Base-by-base conservation (phyloP, 1,140 invertebrate genomes). In the Metopolophium dirhodum region DNA sequence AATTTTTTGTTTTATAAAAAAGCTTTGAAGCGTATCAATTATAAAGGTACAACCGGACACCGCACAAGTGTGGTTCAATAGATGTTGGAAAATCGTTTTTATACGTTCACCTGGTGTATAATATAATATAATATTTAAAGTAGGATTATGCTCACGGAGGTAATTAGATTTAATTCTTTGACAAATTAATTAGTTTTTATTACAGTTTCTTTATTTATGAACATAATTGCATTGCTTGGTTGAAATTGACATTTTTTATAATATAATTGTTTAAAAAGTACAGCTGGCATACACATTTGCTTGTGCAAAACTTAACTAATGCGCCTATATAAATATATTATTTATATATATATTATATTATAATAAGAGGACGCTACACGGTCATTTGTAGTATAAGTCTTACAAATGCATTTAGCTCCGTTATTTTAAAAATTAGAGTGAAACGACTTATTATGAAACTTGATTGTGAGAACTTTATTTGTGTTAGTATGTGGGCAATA, bases 91-190 rank as follows among this genome's bases (percentile, higher is more conserved):
- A 77, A 77, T 77, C 14, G n/a, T 77, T 77, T 77, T 77, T 77
- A 77, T 77, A 35, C 30, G n/a, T 77, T 77, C n/a, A 77, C n/a
- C 61, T 54, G 61, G 61, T 77, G n/a, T 77, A 11, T 77, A 77
- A 77, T 77, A 77, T n/a, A n/a, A 77, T 77, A 77, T 77, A n/a
- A 77, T n/a, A 77, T 18, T n/a, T n/a, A 77, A 77, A 77, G n/a
- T 77, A 77, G 30, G n/a, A 77, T 77, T 77, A 77, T 77, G 61
- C n/a, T n/a, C n/a, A 7, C 61, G 30, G 6, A 77, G 14, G n/a
- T 77, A 77, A 54, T 77, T 77, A 18, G n/a, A 77, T 77, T 77
- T 77, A 77, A 77, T n/a, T n/a, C 30, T 77, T n/a, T n/a, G 61
- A 18, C 61, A 77, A n/a, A 77, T 77, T 77, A 77, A 77, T 77